Base-by-base conservation (phyloP, 1,140 invertebrate species). In the Papilio xuthus region DNA sequence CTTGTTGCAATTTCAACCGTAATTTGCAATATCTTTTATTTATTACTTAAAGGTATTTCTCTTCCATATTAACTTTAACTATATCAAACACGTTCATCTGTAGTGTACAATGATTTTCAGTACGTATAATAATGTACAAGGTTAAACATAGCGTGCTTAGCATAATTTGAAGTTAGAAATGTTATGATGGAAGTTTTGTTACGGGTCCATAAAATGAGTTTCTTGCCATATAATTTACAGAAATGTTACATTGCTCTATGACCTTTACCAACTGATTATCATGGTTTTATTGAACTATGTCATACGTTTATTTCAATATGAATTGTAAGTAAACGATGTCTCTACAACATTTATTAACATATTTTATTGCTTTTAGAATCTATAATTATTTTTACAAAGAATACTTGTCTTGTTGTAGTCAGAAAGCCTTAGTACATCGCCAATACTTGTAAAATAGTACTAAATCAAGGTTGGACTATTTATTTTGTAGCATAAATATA, bases 141-240 rank as follows among this genome's bases (percentile, higher is more conserved):
- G 60, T 67, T 67, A 32, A 28, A 28, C 60, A 67, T 67, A 28
- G 60, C 60, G 60, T 67, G 60, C 60, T 67, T 28, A 28, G 7
- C 26, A 67, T 28, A 67, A 67, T 67, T 67, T 67, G 60, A 13
- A 67, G 60, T 67, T 28, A 53, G 60, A 32, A 67, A 67, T 28
- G 60, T 28, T 67, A 67, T 67, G 60, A 67, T 67, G 60, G 60
- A 67, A 67, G 60, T 67, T 67, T 67, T 15, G 23, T 67, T 67
- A 67, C 60, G 60, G 60, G 60, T 67, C 60, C 23, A 67, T 67
- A 67, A 67, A 67, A 67, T 67, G 26, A 67, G 12, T 67, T 67
- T 67, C 60, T 67, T 67, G 60, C 12, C 15, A 15, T 67, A 28
- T 67, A 67, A 67, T 67, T 67, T 67, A 67, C 60, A 67, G 60